A percentile compares a stretch with the other conserved stretches of the same genome.
phyloP scores from a whole-genome alignment of 2,113 vertebrate species.

The Percopsis transmontana region DNA sequence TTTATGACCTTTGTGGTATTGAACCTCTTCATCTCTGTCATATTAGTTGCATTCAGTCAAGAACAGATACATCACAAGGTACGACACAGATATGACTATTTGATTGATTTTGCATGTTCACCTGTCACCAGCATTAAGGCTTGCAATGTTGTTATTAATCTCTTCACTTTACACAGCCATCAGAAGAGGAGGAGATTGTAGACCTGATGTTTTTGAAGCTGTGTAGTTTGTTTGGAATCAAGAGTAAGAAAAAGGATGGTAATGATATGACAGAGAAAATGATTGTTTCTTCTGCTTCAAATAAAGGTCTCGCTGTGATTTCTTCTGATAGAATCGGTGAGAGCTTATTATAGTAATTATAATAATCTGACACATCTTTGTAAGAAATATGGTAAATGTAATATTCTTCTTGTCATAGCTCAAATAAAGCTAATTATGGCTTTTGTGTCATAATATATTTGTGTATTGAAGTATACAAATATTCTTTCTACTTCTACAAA shows the following conservation, averaged over 20 bases:
- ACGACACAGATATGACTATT: conserved; percentile 4
- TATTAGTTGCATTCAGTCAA: conserved; percentile 92
- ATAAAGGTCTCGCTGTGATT: conserved; percentile 32
- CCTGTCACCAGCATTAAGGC: not conserved
- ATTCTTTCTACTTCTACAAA: conserved; percentile 16
- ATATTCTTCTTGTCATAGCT: conserved; percentile 3
- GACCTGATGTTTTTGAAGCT: conserved; percentile 90
- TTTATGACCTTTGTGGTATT: conserved; percentile 97
- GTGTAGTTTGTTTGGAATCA: conserved; percentile 86
- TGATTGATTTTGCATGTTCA: not conserved
- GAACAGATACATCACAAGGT: conserved; percentile 92
- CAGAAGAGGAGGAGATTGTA: conserved; percentile 92
- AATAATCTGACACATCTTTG: conserved; percentile 12
- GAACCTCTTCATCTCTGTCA: conserved; percentile 95
- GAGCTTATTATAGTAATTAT: conserved; percentile 7
- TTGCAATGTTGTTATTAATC: not conserved
- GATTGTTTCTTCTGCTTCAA: conserved; percentile 23
- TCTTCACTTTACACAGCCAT: conserved; percentile 77
- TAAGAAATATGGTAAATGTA: conserved; percentile 15
- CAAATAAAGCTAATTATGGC: not conserved
- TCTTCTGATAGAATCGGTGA: conserved; percentile 26
- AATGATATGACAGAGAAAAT: conserved; percentile 19
- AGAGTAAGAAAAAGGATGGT: conserved; percentile 75
- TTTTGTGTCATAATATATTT: conserved; percentile 13
- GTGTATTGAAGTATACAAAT: not conserved